Evolutionary conservation across 2,888 invertebrate species (phyloP).

Genomic region (Drosophila kanekoi): DNA sequence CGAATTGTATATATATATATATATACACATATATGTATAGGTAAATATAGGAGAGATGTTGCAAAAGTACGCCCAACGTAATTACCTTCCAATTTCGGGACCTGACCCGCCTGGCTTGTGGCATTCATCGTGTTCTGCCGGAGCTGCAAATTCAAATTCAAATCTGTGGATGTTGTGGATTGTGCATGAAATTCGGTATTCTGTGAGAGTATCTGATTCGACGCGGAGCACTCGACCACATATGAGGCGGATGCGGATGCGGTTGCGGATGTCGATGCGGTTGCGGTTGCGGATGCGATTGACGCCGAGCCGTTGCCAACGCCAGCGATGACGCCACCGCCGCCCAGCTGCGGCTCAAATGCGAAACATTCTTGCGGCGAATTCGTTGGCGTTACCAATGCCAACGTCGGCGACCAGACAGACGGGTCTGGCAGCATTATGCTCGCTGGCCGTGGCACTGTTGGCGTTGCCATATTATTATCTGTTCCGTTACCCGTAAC

Average conservation of each 20-base stretch:
- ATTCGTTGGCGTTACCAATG: constrained; percentile 77
- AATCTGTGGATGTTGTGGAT: constrained; percentile 76
- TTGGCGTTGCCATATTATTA: constrained; percentile 25
- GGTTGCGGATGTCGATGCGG: constrained; percentile 38
- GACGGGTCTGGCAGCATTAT: constrained; percentile 32
- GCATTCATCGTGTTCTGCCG: constrained; percentile 66
- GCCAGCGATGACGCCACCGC: constrained; percentile 66
- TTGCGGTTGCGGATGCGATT: constrained; percentile 21
- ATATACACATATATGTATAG: too few species aligned
- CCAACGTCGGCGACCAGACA: constrained; percentile 71
- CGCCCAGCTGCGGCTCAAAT: constrained; percentile 52
- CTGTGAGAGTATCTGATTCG: constrained; percentile 63
- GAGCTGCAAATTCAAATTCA: constrained; percentile 80
- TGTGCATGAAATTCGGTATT: constrained; percentile 70
- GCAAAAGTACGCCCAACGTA: constrained; percentile 23
- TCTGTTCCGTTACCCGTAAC: constrained; percentile 24
- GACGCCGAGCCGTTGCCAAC: constrained; percentile 67
- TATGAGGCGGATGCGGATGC: constrained; percentile 56
- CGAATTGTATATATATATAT: constrained; percentile 3
- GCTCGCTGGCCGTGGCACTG: constrained; percentile 3
- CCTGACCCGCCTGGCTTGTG: constrained; percentile 46
- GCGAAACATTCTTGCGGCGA: constrained; percentile 72
- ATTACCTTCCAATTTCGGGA: constrained; percentile 75
- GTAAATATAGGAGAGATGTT: background rate
- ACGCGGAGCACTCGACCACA: constrained; percentile 68